A percentile compares a stretch with the other conserved stretches of the same genome.
These are phyloP conservation scores for Tinamus major DNA, from an alignment of 2,797 vertebrate genomes.

Conservation along the genomic window DNA sequence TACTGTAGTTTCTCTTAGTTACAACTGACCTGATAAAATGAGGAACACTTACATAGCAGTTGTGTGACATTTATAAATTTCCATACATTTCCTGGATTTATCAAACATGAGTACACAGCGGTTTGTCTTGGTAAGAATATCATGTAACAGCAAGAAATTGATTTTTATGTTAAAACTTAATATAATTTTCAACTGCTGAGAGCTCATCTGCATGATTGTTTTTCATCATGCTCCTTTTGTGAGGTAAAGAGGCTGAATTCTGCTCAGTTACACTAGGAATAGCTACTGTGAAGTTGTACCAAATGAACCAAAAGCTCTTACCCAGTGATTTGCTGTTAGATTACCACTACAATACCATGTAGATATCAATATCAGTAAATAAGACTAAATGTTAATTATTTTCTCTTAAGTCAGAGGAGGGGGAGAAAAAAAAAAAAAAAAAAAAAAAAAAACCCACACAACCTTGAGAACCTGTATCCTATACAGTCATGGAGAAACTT, in stretches of 20 bases:
- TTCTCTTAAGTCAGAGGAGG: neutral
- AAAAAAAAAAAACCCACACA: neutral
- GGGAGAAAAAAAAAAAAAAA: no score
- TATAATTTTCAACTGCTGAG: neutral
- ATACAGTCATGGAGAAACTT: neutral
- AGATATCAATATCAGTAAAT: neutral
- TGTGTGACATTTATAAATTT: neutral
- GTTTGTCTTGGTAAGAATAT: neutral
- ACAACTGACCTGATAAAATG: neutral
- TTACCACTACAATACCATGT: neutral
- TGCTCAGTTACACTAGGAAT: neutral
- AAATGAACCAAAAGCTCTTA: neutral
- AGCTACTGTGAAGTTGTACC: neutral
- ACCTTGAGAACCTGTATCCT: neutral
- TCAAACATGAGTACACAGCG: neutral
- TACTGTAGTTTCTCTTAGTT: neutral
- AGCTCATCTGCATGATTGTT: neutral
- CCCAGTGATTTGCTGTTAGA: neutral
- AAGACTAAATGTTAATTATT: neutral
- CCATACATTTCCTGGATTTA: neutral
- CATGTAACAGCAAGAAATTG: neutral
- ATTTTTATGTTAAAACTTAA: neutral
- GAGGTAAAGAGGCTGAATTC: neutral
- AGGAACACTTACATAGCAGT: neutral
- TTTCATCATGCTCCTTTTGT: neutral